Percentiles rank a stretch among this genome's conserved stretches.
Conservation (phyloP, 2,888 invertebrate genomes). For the Mimas tiliae region DNA sequence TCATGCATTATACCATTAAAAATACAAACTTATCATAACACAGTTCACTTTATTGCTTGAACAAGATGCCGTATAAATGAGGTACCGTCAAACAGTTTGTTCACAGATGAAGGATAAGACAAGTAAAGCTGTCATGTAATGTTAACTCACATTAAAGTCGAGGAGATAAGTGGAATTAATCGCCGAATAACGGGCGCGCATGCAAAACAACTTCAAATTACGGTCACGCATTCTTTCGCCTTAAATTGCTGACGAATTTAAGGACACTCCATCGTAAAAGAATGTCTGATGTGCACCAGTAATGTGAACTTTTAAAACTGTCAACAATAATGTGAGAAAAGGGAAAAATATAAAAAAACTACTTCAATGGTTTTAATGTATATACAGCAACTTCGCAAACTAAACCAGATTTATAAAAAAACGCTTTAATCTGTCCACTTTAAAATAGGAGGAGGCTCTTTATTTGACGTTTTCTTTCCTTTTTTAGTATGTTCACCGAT, state of each 20-base stretch:
- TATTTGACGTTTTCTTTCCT: no score
- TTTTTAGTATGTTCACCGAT: no score
- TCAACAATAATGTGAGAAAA: no score
- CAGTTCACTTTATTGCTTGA: neutral
- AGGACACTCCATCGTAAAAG: neutral
- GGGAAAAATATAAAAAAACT: no score
- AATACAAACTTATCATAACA: neutral
- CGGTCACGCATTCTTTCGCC: neutral
- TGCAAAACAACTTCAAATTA: neutral
- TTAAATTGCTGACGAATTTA: conserved; percentile 3
- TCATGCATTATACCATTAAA: neutral
- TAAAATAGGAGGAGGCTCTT: no score
- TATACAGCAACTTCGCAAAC: no score
- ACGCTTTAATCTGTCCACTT: no score
- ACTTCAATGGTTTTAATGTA: no score
- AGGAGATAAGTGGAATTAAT: neutral
- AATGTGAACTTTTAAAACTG: no score
- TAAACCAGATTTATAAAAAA: no score
- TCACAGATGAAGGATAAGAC: neutral
- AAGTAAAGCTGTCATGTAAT: neutral
- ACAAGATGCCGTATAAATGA: neutral
- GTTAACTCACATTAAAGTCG: neutral
- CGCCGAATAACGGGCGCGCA: neutral
- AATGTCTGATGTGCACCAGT: neutral
- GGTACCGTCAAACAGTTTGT: neutral